Evolutionary conservation across 2,797 vertebrate species (phyloP), one percentile per base, ranked within the genome.

Genomic region (Manis pentadactyla): DNA sequence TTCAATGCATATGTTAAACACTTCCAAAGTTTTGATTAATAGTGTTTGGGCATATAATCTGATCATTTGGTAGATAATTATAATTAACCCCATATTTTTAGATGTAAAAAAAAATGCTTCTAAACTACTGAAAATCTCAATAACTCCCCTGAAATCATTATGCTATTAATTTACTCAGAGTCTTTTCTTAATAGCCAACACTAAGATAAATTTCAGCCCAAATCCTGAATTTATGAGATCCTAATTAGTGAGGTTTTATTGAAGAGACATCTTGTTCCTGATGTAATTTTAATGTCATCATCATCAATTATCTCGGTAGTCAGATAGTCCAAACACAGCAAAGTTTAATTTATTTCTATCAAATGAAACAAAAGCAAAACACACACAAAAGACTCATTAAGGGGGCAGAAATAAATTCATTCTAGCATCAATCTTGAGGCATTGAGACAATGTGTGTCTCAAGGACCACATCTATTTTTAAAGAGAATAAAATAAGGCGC

Each of bases 181-280:
- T 1, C 19, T 59, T 39, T 8, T 12, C 68, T 7, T 71, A 7
- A 3, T 0, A 7, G 37, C 19, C 31, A 0, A 7, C 42, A 2
- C 7, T 0, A 75, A 97, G 96, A 97, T 91, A 27, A 57, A 96
- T 96, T 74, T 68, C 86, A 34, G 77, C 57, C 42, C 39, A 79
- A 91, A 97, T 83, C 49, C 51, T 42, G 87, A 51, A 74, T 79
- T 97, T 79, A 96, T 93, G 95, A 96, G 96, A 23, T 75, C 29
- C 27, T 81, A 42, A 81, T 81, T n/a, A 87, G 91, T 11, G 83
- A 74, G 87, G 64, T 21, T 93, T 93, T 84, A 57, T 64, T 34
- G 90, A n/a, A 14, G 31, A 27, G 34, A 51, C 31, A 4, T n/a
- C 86, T 29, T 23, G 42, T 74, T 55, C 21, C 93, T 39, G 57